Conservation (phyloP, 2,888 invertebrate genomes). For the Phragmatobia fuliginosa region DNA sequence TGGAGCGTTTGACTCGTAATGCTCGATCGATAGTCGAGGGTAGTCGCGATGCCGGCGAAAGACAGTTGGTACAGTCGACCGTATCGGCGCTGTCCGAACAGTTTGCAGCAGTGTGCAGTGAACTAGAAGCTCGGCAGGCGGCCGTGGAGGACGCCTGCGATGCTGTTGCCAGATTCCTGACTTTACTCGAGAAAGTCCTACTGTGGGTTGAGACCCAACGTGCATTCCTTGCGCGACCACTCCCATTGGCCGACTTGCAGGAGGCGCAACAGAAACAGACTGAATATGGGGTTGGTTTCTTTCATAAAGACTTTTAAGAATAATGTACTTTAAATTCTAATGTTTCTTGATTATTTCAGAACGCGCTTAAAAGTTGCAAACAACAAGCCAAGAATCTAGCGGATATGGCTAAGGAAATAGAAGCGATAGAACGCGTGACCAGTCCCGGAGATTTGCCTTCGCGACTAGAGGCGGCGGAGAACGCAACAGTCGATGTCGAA, state of each 20-base stretch:
- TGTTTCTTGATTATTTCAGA: conserved; percentile 81
- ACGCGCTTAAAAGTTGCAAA: conserved; percentile 95
- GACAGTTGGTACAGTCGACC: conserved; percentile 91
- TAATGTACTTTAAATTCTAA: conserved; percentile 19
- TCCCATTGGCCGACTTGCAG: conserved; percentile 91
- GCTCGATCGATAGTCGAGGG: conserved; percentile 93
- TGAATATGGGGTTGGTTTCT: conserved; percentile 91
- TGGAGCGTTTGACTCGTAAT: conserved; percentile 92
- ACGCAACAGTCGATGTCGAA: conserved; percentile 94
- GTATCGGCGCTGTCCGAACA: conserved; percentile 92
- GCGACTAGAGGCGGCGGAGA: conserved; percentile 94
- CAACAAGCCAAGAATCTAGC: conserved; percentile 94
- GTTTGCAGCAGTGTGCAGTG: conserved; percentile 91
- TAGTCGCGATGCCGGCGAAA: conserved; percentile 92
- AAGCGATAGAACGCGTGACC: conserved; percentile 93
- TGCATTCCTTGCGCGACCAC: conserved; percentile 91
- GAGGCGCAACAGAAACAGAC: conserved; percentile 94
- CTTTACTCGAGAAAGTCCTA: conserved; percentile 93
- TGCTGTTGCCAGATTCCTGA: conserved; percentile 95
- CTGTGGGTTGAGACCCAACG: conserved; percentile 94
- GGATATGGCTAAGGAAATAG: conserved; percentile 97
- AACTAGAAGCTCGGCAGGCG: conserved; percentile 94
- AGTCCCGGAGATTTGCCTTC: conserved; percentile 94
- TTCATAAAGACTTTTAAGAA: not conserved
- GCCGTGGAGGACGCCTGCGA: conserved; percentile 95